phyloP scores from a whole-genome alignment of 37 sponge, comb jelly and placozoan genomes.

The Aphrocallistes beatrix region DNA sequence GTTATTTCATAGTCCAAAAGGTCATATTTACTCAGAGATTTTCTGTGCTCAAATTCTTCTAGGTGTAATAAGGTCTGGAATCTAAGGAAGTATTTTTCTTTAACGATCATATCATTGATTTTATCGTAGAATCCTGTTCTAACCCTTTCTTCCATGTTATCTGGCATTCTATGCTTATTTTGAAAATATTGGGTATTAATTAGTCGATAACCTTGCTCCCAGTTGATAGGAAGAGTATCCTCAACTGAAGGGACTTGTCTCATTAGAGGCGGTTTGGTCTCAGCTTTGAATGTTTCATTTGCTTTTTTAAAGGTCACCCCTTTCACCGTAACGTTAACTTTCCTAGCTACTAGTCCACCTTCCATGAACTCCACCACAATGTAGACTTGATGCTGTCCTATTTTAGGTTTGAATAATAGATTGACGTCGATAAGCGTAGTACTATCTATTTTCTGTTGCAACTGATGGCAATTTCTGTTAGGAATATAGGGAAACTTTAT shows the following conservation, averaged over 20 bases:
- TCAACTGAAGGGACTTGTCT: not conserved
- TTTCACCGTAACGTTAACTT: not conserved
- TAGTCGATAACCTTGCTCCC: not conserved
- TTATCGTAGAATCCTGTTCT: not conserved
- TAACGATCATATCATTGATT: not conserved
- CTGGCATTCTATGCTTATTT: not conserved
- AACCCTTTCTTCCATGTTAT: not conserved
- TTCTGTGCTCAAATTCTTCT: not conserved
- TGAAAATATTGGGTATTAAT: not conserved
- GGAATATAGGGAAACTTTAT: not conserved
- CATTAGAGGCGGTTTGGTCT: not conserved
- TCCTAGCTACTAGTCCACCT: not conserved
- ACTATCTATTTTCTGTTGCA: not conserved
- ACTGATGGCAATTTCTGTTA: not conserved
- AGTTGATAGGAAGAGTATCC: not conserved
- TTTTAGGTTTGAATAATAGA: not conserved
- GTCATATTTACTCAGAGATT: not conserved
- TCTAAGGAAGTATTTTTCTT: not conserved
- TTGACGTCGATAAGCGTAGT: not conserved
- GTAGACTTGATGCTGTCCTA: not conserved
- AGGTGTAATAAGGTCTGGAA: not conserved
- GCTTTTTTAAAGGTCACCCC: not conserved
- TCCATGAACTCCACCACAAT: not conserved
- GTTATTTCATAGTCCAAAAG: not conserved
- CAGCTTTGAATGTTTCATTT: not conserved